Conservation (phyloP, 2,113 vertebrate genomes). For the Hydropotes inermis region DNA sequence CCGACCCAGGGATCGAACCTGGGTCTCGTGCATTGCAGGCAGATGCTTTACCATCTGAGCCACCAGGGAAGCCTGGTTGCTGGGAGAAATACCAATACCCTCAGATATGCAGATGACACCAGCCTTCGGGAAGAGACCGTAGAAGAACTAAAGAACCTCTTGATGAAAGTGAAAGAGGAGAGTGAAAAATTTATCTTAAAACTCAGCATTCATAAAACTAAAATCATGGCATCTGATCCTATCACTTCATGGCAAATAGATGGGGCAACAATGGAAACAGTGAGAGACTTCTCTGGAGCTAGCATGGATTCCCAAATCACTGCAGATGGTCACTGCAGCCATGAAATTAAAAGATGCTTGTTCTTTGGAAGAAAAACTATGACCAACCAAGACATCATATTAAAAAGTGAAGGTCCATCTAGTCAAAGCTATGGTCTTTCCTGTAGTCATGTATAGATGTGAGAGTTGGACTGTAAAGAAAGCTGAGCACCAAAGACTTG, state of each 20-base stretch:
- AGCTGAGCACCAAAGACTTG: neutral
- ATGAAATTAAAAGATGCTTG: neutral
- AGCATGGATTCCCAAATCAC: neutral
- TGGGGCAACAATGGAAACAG: neutral
- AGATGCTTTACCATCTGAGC: neutral
- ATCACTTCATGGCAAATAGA: neutral
- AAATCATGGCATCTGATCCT: neutral
- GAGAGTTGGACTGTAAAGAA: neutral
- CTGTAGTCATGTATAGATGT: neutral
- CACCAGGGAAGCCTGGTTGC: neutral
- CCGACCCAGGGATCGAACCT: neutral
- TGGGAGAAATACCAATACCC: accelerated
- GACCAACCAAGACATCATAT: neutral
- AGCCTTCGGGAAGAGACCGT: accelerated
- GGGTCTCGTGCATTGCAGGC: neutral
- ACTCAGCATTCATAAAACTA: neutral
- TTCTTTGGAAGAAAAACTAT: neutral
- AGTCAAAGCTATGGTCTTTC: neutral
- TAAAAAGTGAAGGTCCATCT: accelerated
- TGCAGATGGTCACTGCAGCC: neutral
- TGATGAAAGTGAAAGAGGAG: neutral
- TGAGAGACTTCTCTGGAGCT: neutral
- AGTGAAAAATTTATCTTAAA: neutral
- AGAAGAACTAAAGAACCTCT: neutral
- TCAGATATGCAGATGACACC: neutral